These are phyloP conservation scores for Phenganax marumi DNA, from an alignment of 92 coral and sea anemone species.

Conservation along the genomic window DNA sequence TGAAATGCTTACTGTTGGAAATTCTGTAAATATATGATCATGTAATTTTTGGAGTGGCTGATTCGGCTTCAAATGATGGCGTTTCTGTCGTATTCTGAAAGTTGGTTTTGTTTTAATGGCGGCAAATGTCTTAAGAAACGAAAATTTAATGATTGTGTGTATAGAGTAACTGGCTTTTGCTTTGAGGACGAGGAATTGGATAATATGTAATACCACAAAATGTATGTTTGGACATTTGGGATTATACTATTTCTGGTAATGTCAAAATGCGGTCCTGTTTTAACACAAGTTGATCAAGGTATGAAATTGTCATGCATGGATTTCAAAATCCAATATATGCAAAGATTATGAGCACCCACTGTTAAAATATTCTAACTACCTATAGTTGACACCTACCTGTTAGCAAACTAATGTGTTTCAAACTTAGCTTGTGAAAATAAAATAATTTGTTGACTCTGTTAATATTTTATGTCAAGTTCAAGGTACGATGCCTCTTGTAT, in stretches of 20 bases:
- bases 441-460: constrained; percentile 13
- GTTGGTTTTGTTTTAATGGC: neutral
- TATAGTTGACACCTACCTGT: neutral
- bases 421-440: constrained; percentile 8
- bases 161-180: neutral
- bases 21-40: constrained; percentile 5
- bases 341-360: neutral
- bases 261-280: neutral
- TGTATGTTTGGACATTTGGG: constrained; percentile 22
- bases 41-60: neutral
- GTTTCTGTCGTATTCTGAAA: neutral
- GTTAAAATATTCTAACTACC: neutral
- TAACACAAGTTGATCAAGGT: neutral
- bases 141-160: neutral
- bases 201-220: neutral
- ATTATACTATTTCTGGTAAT: neutral
- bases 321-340: neutral
- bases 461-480: constrained; percentile 2
- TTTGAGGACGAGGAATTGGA: neutral
- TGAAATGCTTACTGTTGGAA: neutral
- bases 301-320: neutral
- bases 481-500: neutral
- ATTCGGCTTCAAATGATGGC: neutral
- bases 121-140: neutral
- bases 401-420: neutral